phyloP scores from a whole-genome alignment of 2,797 vertebrate genomes.

The Neopelma chrysocephalum region DNA sequence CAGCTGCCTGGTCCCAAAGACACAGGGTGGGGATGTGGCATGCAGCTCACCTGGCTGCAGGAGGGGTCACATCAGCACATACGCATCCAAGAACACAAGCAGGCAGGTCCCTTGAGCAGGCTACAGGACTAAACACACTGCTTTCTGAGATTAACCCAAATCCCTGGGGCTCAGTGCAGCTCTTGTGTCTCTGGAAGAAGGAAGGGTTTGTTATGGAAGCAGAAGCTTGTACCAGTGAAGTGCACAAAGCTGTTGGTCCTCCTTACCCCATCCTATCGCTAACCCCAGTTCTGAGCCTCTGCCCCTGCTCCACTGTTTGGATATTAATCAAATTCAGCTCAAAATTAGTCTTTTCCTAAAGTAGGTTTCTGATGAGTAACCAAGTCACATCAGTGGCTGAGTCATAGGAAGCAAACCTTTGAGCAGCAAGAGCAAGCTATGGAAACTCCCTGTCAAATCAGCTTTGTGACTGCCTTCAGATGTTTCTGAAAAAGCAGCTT shows the following conservation, averaged over 20 bases:
- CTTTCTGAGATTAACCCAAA: background rate
- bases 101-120: background rate
- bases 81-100: fast-evolving
- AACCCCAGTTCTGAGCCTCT: background rate
- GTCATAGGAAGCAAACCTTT: constrained; percentile 41
- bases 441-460: constrained; percentile 41
- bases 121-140: background rate
- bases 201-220: background rate
- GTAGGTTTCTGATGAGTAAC: constrained; percentile 14
- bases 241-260: background rate
- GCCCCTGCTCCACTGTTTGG: background rate
- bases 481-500: background rate
- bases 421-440: background rate
- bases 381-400: constrained; percentile 2
- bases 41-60: background rate
- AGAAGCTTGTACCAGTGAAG: background rate
- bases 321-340: background rate
- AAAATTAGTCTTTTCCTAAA: background rate
- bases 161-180: background rate
- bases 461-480: constrained; percentile 41
- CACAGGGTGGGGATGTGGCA: fast-evolving
- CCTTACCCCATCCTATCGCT: background rate
- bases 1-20: background rate
- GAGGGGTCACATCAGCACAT: fast-evolving
- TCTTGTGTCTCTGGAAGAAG: background rate